Percentiles rank a stretch among this genome's conserved stretches.
These are phyloP conservation scores for Phyllotreta striolata DNA, from an alignment of 2,888 invertebrate genomes.

Conservation along the genomic window DNA sequence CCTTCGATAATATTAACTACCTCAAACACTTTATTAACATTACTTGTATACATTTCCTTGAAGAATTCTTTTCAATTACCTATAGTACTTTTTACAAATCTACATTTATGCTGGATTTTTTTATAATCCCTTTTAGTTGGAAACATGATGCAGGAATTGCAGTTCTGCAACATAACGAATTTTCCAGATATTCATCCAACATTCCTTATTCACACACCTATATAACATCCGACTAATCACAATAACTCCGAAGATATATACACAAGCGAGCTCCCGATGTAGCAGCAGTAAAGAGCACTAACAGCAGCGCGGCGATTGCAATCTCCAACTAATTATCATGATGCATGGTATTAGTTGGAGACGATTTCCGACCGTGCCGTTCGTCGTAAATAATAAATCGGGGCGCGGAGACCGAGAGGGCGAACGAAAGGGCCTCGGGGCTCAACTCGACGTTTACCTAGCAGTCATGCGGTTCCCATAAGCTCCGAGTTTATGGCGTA, in stretches of 20 bases:
- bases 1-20: too few relatives aligned
- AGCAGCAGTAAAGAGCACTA: constrained; percentile 10
- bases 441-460: constrained; percentile 52
- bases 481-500: constrained; percentile 61
- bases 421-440: constrained; percentile 2
- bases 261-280: not conserved
- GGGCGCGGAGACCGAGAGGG: constrained; percentile 25
- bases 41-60: too few relatives aligned
- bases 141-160: too few relatives aligned
- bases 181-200: too few relatives aligned
- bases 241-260: constrained; percentile 35
- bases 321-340: constrained; percentile 46
- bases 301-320: constrained; percentile 36
- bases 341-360: constrained; percentile 46
- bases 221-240: constrained; percentile 33
- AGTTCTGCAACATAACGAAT: too few relatives aligned
- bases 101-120: too few relatives aligned
- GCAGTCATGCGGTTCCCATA: constrained; percentile 61
- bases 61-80: too few relatives aligned
- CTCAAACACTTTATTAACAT: too few relatives aligned
- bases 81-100: too few relatives aligned
- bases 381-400: constrained; percentile 47
- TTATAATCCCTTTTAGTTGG: too few relatives aligned
- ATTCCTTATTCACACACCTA: too few relatives aligned
- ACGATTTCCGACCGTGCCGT: constrained; percentile 42